Conservation (phyloP, 2,888 invertebrate genomes). For the Acleris sparsana region DNA sequence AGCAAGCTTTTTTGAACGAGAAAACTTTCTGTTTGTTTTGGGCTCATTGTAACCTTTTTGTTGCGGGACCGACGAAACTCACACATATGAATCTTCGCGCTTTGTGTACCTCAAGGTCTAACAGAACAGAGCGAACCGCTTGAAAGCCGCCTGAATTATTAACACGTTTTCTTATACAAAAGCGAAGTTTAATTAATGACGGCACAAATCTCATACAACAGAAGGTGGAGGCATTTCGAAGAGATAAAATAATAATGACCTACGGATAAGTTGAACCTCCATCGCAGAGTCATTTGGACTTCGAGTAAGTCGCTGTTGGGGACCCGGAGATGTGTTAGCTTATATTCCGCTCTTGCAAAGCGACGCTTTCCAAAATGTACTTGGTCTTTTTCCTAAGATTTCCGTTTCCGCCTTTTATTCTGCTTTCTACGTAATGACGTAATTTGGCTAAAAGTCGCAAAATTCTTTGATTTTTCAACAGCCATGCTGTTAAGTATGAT, state of each 20-base stretch:
- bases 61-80: conserved; percentile 17
- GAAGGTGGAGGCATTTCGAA: conserved; percentile 17
- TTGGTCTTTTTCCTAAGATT: conserved; percentile 34
- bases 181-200: conserved; percentile 27
- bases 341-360: conserved; percentile 33
- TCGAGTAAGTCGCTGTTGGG: conserved; percentile 15
- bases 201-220: conserved; percentile 9
- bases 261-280: conserved; percentile 20
- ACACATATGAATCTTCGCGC: conserved; percentile 19
- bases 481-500: conserved; percentile 17
- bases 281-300: conserved; percentile 26
- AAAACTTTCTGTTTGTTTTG: conserved; percentile 35
- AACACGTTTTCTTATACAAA: conserved; percentile 25
- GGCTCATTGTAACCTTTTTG: conserved; percentile 29
- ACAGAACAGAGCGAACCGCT: conserved; percentile 18
- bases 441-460: conserved; percentile 32
- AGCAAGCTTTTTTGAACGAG: conserved; percentile 26
- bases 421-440: conserved; percentile 31
- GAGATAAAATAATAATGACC: conserved; percentile 31
- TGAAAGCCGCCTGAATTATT: conserved; percentile 18
- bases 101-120: conserved; percentile 20
- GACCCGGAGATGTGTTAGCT: conserved; percentile 29
- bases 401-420: conserved; percentile 35
- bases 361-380: conserved; percentile 31
- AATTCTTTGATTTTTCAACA: conserved; percentile 24